These are phyloP conservation scores for Diachrysia chrysitis DNA, from an alignment of 2,888 invertebrate species.

Conservation along the genomic window DNA sequence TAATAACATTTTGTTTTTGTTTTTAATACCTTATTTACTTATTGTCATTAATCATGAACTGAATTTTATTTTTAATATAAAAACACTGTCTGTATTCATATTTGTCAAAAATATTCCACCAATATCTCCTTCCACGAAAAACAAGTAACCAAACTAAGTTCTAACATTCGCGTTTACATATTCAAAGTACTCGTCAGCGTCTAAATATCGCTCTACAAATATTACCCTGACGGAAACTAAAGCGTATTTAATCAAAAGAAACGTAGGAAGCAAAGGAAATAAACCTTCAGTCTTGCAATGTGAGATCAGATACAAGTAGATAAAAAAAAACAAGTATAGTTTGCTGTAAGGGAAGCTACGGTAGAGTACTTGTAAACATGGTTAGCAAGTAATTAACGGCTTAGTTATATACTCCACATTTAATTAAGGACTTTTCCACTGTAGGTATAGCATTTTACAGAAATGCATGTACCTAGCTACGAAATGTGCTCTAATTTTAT, in stretches of 20 bases:
- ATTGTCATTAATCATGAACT: too few relatives aligned
- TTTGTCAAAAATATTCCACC: too few relatives aligned
- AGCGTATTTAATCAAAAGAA: slow-evolving; percentile 47
- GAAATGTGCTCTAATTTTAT: background rate
- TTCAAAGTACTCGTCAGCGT: slow-evolving; percentile 9
- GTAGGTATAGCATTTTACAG: background rate
- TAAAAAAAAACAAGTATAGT: slow-evolving; percentile 26
- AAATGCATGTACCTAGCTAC: too few relatives aligned
- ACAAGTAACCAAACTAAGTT: background rate
- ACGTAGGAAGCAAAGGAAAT: slow-evolving; percentile 26
- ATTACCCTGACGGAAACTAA: slow-evolving; percentile 8
- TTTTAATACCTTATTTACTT: too few relatives aligned
- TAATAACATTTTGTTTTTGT: too few relatives aligned
- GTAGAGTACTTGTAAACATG: slow-evolving; percentile 23
- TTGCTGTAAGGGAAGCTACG: slow-evolving; percentile 23
- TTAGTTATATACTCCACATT: slow-evolving; percentile 15
- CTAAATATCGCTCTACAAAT: slow-evolving; percentile 16
- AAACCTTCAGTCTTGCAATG: slow-evolving; percentile 27
- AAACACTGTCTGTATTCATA: too few relatives aligned
- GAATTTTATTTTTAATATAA: too few relatives aligned
- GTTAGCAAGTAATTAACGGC: slow-evolving; percentile 26
- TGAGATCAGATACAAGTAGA: slow-evolving; percentile 16
- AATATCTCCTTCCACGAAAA: too few relatives aligned
- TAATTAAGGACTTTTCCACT: background rate
- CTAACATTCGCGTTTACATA: background rate